Conservation (phyloP, 2,888 invertebrate species). For the Xiphydria camelus region DNA sequence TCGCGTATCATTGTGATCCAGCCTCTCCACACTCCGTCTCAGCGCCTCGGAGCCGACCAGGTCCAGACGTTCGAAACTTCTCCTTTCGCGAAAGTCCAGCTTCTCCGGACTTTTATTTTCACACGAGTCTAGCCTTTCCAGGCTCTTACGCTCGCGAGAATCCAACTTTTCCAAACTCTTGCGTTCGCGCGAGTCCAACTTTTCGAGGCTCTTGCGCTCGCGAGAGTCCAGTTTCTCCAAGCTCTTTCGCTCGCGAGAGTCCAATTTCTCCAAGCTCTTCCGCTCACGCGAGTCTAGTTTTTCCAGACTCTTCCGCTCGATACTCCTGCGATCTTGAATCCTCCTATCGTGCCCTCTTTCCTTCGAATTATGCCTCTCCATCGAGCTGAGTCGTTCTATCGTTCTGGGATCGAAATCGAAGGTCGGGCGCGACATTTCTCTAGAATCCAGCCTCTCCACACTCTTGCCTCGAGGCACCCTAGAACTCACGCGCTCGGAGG, state of each 20-base stretch:
- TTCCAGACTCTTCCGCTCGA: constrained; percentile 33
- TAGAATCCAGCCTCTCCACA: constrained; percentile 44
- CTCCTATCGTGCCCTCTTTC: constrained; percentile 26
- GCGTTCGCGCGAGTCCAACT: constrained; percentile 31
- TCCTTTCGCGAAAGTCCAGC: constrained; percentile 36
- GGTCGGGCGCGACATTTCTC: constrained; percentile 32
- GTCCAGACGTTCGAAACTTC: constrained; percentile 34
- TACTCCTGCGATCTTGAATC: constrained; percentile 20
- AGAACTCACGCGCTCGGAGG: constrained; percentile 34
- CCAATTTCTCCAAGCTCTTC: constrained; percentile 34
- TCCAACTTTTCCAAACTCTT: constrained; percentile 41
- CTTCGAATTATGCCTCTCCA: constrained; percentile 32
- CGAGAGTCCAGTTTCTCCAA: constrained; percentile 40
- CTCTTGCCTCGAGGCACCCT: constrained; percentile 41
- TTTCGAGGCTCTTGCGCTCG: constrained; percentile 29
- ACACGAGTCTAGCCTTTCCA: constrained; percentile 37
- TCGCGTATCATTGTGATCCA: constrained; percentile 16
- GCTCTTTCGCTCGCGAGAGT: constrained; percentile 35
- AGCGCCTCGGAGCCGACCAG: too few species aligned
- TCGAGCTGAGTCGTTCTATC: constrained; percentile 42
- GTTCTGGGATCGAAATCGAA: constrained; percentile 49
- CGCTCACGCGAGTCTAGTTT: constrained; percentile 37
- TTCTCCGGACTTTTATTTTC: constrained; percentile 35
- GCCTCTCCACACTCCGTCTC: not conserved
- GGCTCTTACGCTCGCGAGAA: constrained; percentile 24